Conservation (phyloP, 2,113 vertebrate species). For the Malaclemys terrapin region DNA sequence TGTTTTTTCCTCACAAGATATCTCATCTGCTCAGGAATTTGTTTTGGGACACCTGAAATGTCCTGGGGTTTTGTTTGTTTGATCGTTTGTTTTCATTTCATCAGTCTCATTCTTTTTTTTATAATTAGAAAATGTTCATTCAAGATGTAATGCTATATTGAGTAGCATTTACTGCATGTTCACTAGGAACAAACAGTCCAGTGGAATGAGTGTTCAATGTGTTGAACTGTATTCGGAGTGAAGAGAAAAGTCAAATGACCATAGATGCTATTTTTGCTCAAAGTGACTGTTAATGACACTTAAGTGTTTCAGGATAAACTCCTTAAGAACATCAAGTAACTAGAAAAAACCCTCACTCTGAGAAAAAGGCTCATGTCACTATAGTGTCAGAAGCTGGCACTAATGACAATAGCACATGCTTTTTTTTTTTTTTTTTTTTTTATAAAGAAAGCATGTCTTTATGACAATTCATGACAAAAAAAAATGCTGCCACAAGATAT, state of each 20-base stretch:
- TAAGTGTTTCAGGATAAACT: background rate
- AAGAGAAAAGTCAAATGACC: background rate
- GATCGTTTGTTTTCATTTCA: background rate
- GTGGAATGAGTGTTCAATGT: background rate
- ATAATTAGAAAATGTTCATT: background rate
- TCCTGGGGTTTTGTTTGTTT: background rate
- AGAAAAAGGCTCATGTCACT: background rate
- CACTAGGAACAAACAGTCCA: background rate
- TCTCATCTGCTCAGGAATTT: background rate
- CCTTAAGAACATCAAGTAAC: background rate
- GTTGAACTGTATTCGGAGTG: background rate
- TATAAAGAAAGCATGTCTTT: fast-evolving
- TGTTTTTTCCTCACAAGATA: background rate
- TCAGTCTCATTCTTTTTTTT: background rate
- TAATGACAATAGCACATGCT: fast-evolving
- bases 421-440: too few relatives aligned
- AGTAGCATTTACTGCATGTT: background rate
- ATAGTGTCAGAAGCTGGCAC: background rate
- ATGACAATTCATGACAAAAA: background rate
- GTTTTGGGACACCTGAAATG: background rate
- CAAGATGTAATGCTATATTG: background rate
- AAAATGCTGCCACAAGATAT: background rate
- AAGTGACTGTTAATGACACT: background rate
- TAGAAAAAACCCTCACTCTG: background rate
- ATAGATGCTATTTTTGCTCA: background rate